Conservation (phyloP, 2,888 invertebrate genomes). For the Tricholauxania praeusta region DNA sequence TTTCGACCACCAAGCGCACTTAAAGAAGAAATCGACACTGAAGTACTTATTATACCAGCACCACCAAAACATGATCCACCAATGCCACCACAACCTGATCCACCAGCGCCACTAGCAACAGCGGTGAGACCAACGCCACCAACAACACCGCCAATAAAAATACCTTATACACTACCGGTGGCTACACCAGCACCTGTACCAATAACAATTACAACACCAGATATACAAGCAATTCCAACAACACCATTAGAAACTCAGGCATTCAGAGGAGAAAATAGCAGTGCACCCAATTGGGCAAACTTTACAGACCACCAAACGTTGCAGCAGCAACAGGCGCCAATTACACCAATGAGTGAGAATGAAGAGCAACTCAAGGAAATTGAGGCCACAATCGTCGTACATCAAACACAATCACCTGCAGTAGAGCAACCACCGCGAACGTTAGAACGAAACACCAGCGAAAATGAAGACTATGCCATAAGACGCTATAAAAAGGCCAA, state of each 20-base stretch:
- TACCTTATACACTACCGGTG: background rate
- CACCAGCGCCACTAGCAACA: background rate
- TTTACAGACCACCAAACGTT: constrained; percentile 34
- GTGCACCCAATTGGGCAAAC: background rate
- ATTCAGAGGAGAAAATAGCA: background rate
- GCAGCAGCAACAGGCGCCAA: constrained; percentile 44
- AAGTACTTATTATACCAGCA: constrained; percentile 36
- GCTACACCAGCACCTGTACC: background rate
- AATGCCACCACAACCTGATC: constrained; percentile 32
- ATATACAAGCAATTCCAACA: background rate
- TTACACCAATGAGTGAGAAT: constrained; percentile 51
- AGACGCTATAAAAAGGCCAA: background rate
- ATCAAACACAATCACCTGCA: background rate
- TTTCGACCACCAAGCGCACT: constrained; percentile 4
- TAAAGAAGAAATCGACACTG: background rate
- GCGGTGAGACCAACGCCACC: background rate
- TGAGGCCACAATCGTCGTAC: constrained; percentile 13
- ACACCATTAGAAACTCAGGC: background rate
- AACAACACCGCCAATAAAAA: background rate
- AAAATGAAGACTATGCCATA: background rate
- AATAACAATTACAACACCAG: background rate
- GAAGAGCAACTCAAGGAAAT: constrained; percentile 40
- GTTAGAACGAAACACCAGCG: constrained; percentile 37
- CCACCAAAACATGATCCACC: constrained; percentile 46
- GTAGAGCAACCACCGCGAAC: constrained; percentile 40